Percentiles rank a stretch among this genome's conserved stretches.
phyloP scores from a whole-genome alignment of 1,140 invertebrate genomes.

The Drosophila paulistorum region DNA sequence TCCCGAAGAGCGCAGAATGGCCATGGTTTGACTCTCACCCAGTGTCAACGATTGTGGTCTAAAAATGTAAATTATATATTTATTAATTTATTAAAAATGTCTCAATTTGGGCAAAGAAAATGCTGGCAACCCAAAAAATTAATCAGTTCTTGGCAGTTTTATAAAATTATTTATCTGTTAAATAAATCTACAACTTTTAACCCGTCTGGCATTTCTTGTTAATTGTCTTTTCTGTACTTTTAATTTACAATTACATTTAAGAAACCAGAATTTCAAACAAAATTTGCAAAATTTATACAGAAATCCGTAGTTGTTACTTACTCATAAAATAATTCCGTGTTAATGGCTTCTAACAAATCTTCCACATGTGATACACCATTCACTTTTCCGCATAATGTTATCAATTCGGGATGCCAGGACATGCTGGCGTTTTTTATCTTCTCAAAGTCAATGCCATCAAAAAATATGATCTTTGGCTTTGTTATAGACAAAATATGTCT shows the following conservation, averaged over 20 bases:
- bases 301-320: slow-evolving; percentile 33
- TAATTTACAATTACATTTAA: too few relatives aligned
- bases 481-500: slow-evolving; percentile 62
- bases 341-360: slow-evolving; percentile 54
- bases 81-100: too few relatives aligned
- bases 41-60: slow-evolving; percentile 56
- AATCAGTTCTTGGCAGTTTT: too few relatives aligned
- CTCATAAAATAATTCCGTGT: slow-evolving; percentile 62
- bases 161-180: too few relatives aligned
- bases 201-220: too few relatives aligned
- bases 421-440: slow-evolving; percentile 55
- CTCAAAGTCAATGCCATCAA: slow-evolving; percentile 63
- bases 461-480: slow-evolving; percentile 67
- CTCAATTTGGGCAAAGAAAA: too few relatives aligned
- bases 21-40: slow-evolving; percentile 66
- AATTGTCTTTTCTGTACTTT: too few relatives aligned
- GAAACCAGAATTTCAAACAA: too few relatives aligned
- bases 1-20: slow-evolving; percentile 86
- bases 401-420: slow-evolving; percentile 59
- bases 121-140: too few relatives aligned
- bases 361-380: slow-evolving; percentile 58
- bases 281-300: too few relatives aligned
- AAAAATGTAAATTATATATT: too few relatives aligned
- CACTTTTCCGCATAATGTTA: slow-evolving; percentile 52
- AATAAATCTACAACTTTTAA: too few relatives aligned